Evolutionary conservation across 2,888 invertebrate species (phyloP).

Genomic region (Lissocephala sabroskyi): DNA sequence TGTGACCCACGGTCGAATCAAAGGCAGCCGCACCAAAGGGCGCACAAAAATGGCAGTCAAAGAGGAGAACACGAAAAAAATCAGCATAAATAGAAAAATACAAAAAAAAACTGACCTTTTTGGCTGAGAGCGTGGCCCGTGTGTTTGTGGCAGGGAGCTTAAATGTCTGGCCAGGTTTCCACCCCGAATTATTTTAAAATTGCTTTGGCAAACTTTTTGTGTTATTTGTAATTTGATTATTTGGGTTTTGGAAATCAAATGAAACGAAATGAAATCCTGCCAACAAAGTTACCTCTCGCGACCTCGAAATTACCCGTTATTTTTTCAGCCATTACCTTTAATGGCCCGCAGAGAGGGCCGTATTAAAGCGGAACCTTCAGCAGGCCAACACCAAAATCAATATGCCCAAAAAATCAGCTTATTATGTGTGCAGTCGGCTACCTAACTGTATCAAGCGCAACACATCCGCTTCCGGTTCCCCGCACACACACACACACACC

Average conservation of each 20-base stretch:
- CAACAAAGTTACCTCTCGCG: no score
- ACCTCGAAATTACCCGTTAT: no score
- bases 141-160: no score
- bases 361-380: conserved; percentile 37
- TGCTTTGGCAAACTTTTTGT: conserved; percentile 37
- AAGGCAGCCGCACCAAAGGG: conserved; percentile 37
- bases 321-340: conserved; percentile 46
- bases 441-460: background rate
- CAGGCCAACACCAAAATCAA: conserved; percentile 37
- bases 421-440: conserved; percentile 29
- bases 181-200: conserved; percentile 39
- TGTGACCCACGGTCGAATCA: no score
- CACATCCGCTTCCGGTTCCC: no score
- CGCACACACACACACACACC: background rate
- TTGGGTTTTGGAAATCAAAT: conserved; percentile 18
- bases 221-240: conserved; percentile 53
- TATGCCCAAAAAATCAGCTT: conserved; percentile 58
- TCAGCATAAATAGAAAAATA: conserved; percentile 47
- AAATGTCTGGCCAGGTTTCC: conserved; percentile 49
- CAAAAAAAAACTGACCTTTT: conserved; percentile 64
- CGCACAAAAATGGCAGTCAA: conserved; percentile 8
- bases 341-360: conserved; percentile 27
- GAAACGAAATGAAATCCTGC: conserved; percentile 34
- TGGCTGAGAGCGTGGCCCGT: no score
- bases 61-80: conserved; percentile 25